phyloP scores from a whole-genome alignment of 2,113 vertebrate genomes.

The Megaptera novaeangliae region DNA sequence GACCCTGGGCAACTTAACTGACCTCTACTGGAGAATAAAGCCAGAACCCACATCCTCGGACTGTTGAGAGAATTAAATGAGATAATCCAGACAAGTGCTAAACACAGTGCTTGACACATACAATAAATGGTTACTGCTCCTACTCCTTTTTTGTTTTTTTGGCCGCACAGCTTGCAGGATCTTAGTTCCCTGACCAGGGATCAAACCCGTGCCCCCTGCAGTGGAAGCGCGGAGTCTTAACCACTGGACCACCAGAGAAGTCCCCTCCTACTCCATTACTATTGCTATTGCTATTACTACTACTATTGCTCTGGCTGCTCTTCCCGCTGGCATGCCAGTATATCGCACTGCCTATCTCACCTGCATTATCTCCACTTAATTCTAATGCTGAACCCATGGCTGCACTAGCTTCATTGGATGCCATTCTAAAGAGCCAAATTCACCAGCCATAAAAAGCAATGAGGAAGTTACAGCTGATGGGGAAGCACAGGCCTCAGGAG shows the following conservation, averaged over 20 bases:
- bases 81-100: background rate
- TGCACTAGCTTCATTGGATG: background rate
- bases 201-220: too few species aligned
- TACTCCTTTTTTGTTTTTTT: background rate
- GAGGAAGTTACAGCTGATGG: constrained; percentile 38
- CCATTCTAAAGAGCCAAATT: constrained; percentile 15
- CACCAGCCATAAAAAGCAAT: constrained; percentile 36
- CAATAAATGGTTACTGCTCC: background rate
- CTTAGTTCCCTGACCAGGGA: too few species aligned
- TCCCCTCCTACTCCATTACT: background rate
- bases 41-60: background rate
- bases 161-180: too few species aligned
- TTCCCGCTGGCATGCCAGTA: background rate
- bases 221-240: too few species aligned
- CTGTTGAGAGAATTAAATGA: constrained; percentile 23
- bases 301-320: background rate
- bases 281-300: background rate
- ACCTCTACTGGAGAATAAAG: background rate
- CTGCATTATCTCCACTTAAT: background rate
- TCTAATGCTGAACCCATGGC: background rate
- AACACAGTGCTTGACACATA: background rate
- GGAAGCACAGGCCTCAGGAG: background rate
- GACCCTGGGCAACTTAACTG: background rate
- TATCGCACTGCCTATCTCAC: background rate
- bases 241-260: too few species aligned